Evolutionary conservation across 2,113 vertebrate species (phyloP).

Genomic region (Sinocyclocheilus maitianheensis): DNA sequence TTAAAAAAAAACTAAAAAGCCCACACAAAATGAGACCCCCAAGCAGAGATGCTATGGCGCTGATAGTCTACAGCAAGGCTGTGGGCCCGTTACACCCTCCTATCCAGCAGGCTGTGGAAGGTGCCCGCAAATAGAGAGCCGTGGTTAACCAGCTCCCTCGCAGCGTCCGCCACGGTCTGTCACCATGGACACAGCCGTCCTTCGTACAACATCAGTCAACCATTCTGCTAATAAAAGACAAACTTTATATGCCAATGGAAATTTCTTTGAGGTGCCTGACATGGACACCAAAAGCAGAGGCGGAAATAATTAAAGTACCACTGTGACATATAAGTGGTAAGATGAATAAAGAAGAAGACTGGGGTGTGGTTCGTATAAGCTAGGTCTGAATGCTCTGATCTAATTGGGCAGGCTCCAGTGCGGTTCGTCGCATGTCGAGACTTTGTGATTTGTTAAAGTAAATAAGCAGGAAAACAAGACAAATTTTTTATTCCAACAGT

Average conservation of each 20-base stretch:
- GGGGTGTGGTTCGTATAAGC: constrained; percentile 46
- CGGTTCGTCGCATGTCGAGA: neutral
- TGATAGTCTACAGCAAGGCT: constrained; percentile 46
- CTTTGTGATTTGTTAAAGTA: constrained; percentile 36
- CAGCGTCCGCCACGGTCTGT: constrained; percentile 63
- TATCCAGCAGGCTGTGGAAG: constrained; percentile 50
- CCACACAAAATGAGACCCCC: constrained; percentile 39
- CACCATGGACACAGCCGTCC: constrained; percentile 62
- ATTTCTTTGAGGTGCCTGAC: constrained; percentile 72
- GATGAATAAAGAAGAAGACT: constrained; percentile 54
- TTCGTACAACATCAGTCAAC: constrained; percentile 69
- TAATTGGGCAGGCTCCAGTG: constrained; percentile 49
- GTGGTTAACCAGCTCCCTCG: constrained; percentile 66
- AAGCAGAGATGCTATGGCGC: constrained; percentile 29
- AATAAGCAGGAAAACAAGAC: constrained; percentile 53
- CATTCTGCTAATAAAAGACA: constrained; percentile 63
- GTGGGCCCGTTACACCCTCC: constrained; percentile 58
- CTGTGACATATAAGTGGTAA: constrained; percentile 60
- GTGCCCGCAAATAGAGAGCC: constrained; percentile 57
- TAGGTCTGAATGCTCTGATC: constrained; percentile 14
- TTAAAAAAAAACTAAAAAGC: constrained; percentile 53
- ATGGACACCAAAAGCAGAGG: constrained; percentile 62
- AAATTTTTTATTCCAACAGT: constrained; percentile 20
- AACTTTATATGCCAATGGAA: constrained; percentile 71
- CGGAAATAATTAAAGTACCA: constrained; percentile 71